Evolutionary conservation across 2,888 invertebrate genomes (phyloP), one percentile per base, ranked within the genome.

Genomic region (Pristionchus japonicus): DNA sequence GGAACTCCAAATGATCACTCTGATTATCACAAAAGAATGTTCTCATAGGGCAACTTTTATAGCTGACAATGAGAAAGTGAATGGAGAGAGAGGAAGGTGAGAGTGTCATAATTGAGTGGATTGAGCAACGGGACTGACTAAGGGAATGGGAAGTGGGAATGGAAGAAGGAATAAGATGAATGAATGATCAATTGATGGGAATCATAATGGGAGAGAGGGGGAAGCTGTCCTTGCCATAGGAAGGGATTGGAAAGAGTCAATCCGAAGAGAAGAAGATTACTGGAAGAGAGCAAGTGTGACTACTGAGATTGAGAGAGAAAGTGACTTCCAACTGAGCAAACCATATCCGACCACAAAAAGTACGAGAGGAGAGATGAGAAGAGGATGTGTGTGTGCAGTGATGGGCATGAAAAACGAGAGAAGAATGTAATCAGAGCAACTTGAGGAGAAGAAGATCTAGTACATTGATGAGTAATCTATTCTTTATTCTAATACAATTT

Each of bases 341-440:
- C 77, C 77, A 77, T 77, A 77, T 77, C 77, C 27, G 43, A 77
- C 70, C n/a, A 47, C 77, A 77, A 77, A 77, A 77, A 77, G 77
- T 47, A 70, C 70, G 77, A 47, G 52, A 49, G n/a, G n/a, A n/a
- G 52, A 83, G 34, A 34, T 49, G 49, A 17, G 37, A n/a, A 40
- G 40, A 74, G 23, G 37, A 40, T 74, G 74, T 74, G 23, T 74
- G 74, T 74, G 74, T 74, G 74, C 74, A 74, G 20, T 74, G 23
- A 57, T 20, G 34, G 37, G 52, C 34, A 83, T 80, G 80, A 47
- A 83, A 57, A 83, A 57, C 17, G 43, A 83, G 52, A 6, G 43
- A 57, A 84, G 85, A 85, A 64, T 64, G 61, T 31, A 85, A 40
- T 43, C 43, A 57, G 9, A 61, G 61, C 52, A 52, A n/a, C 3